Conservation (phyloP, 2,888 invertebrate genomes). For the Acleris cristana region DNA sequence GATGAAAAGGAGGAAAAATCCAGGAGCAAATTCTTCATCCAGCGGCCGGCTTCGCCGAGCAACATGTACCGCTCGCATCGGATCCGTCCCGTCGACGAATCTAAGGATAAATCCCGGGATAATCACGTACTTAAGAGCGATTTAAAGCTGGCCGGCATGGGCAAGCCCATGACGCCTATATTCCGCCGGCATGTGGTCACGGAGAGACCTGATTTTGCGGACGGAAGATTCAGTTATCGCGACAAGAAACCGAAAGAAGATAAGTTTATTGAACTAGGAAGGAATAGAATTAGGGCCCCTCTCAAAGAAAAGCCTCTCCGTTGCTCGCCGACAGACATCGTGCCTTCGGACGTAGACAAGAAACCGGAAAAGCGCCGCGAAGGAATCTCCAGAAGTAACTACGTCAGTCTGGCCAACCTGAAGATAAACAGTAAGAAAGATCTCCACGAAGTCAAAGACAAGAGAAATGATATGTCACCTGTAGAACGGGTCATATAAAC, state of each 20-base stretch:
- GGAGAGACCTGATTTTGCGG: conserved; percentile 65
- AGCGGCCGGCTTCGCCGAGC: conserved; percentile 63
- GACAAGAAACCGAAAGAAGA: conserved; percentile 59
- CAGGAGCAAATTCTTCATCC: conserved; percentile 74
- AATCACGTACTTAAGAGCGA: conserved; percentile 67
- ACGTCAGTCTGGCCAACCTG: conserved; percentile 76
- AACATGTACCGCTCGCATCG: conserved; percentile 57
- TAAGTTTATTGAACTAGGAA: conserved; percentile 58
- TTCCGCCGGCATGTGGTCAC: conserved; percentile 63
- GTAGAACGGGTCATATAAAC: conserved; percentile 62
- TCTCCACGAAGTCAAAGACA: conserved; percentile 46
- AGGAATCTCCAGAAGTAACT: conserved; percentile 72
- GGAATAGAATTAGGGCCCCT: conserved; percentile 63
- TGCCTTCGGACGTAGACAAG: conserved; percentile 35
- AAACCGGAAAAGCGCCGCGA: conserved; percentile 48
- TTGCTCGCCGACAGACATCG: conserved; percentile 48
- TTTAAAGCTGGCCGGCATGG: conserved; percentile 69
- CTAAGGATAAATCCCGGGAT: conserved; percentile 39
- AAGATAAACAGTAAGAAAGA: conserved; percentile 69
- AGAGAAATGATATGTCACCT: conserved; percentile 48
- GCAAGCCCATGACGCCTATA: conserved; percentile 79
- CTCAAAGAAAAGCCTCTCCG: conserved; percentile 49
- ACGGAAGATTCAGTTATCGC: conserved; percentile 71
- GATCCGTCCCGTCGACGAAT: conserved; percentile 57
- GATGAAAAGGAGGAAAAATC: conserved; percentile 65